Conservation (phyloP, 2,113 vertebrate genomes). For the Cichladusa arquata region DNA sequence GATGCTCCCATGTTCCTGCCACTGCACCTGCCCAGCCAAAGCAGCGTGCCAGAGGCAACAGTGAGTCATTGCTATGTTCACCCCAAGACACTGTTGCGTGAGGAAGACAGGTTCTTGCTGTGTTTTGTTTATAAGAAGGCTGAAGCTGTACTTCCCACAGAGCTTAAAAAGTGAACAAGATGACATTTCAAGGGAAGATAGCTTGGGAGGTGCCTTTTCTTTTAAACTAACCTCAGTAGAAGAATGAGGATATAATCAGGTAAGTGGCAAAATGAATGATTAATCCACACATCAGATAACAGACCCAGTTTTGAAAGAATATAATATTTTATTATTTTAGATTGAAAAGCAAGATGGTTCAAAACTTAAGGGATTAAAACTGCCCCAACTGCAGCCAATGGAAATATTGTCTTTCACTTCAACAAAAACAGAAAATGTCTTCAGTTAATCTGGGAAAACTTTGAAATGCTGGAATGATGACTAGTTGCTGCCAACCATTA, state of each 20-base stretch:
- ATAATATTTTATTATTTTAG: background rate
- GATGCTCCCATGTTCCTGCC: background rate
- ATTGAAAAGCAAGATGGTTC: background rate
- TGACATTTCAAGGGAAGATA: background rate
- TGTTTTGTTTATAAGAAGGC: background rate
- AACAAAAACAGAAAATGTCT: background rate
- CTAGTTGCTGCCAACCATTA: background rate
- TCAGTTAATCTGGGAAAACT: background rate
- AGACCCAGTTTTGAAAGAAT: slow-evolving; percentile 5
- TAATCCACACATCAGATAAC: background rate
- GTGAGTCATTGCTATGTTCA: background rate
- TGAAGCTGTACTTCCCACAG: background rate
- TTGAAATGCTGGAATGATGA: background rate
- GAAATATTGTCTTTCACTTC: slow-evolving; percentile 7
- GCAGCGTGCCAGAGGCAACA: background rate
- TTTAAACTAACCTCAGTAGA: background rate
- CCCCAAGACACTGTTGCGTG: background rate
- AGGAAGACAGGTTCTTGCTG: background rate
- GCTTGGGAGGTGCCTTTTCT: slow-evolving; percentile 3
- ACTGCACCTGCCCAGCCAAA: background rate
- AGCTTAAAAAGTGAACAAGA: background rate
- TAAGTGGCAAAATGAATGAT: background rate
- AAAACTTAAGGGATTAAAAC: background rate
- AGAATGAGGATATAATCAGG: background rate
- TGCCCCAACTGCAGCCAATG: background rate